Base-by-base conservation (phyloP, 2,888 invertebrate genomes). In the Cybosia mesomella region DNA sequence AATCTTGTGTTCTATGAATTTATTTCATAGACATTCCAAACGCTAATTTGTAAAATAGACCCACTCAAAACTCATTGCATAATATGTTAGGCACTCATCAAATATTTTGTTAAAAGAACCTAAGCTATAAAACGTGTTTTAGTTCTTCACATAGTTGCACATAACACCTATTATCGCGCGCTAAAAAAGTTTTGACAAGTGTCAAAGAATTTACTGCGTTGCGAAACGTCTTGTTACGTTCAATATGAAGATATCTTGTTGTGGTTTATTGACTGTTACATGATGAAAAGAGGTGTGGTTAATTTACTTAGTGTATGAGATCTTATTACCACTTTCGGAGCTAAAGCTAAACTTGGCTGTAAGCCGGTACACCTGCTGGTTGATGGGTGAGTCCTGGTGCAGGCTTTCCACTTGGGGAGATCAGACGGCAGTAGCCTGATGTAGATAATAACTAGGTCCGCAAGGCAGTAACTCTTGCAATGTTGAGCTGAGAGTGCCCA, bases 141-240 rank as follows among this genome's bases (percentile, higher is more conserved):
- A 11, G 10, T 18, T 61, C 13, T 13, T 28, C 24, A 49, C 15
- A 49, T 34, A 8, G 36, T 63, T 54, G 54, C 54, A 34, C 21
- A 39, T 59, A 34, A 15, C 22, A 54, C 22, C 22, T 54, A 53
- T 63, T 63, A 63, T 54, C 63, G 63, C 54, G 63, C 22, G 54
- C 63, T 22, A 34, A 63, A 63, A 54, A 62, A 54, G 13, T 15
- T 53, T 22, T 61, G 61, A 54, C 55, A 61, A 61, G 43, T 66
- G 66, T 15, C 32, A 55, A 24, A 32, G 54, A 61, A 39, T 66
- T 54, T 62, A 53, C 32, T 34, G 0, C 34, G 39, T 66, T 66
- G 32, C 43, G 24, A 61, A 55, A 66, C 15, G 10, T 10, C n/a
- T 59, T 24, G 24, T 59, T 36, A 34, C 58, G 32, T n/a, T n/a